phyloP scores from a whole-genome alignment of 1,140 invertebrate species.

The Stratiolaelaps scimitus region DNA sequence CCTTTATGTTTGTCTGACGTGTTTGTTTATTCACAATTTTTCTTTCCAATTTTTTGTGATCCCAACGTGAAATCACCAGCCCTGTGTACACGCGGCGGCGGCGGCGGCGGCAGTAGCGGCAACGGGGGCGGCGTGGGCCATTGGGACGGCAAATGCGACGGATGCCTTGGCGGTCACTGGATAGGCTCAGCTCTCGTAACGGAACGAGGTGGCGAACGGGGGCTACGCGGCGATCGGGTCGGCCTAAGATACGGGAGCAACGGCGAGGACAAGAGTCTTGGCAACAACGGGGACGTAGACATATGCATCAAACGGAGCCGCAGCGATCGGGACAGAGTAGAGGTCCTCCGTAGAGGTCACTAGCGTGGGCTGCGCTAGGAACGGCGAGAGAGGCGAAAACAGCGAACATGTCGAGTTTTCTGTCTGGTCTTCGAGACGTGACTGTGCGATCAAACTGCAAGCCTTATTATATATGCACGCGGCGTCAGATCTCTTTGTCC shows the following conservation, averaged over 20 bases:
- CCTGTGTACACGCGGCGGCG: background rate
- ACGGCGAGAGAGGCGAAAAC: background rate
- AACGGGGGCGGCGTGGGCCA: conserved; percentile 3
- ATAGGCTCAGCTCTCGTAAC: conserved; percentile 25
- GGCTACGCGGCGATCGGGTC: background rate
- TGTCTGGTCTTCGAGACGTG: too few relatives aligned
- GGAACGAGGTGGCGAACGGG: conserved; percentile 6
- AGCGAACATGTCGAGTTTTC: too few relatives aligned
- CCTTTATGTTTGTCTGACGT: too few relatives aligned
- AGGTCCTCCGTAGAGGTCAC: conserved; percentile 26
- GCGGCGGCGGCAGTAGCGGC: background rate
- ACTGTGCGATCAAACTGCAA: too few relatives aligned
- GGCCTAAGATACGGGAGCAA: background rate
- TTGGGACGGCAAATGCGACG: background rate
- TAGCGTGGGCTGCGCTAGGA: conserved; percentile 1
- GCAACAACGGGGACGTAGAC: background rate
- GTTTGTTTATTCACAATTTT: too few relatives aligned
- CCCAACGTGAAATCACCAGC: conserved; percentile 24
- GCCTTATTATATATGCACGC: too few relatives aligned
- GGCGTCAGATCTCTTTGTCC: too few relatives aligned
- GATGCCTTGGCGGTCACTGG: conserved; percentile 9
- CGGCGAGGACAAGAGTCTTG: background rate
- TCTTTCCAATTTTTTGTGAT: too few relatives aligned
- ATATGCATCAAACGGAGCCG: background rate
- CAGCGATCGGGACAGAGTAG: background rate